Evolutionary conservation across 2,888 invertebrate genomes (phyloP), one percentile per base, ranked within the genome.

Genomic region (Hydrotaea cyrtoneurina): DNA sequence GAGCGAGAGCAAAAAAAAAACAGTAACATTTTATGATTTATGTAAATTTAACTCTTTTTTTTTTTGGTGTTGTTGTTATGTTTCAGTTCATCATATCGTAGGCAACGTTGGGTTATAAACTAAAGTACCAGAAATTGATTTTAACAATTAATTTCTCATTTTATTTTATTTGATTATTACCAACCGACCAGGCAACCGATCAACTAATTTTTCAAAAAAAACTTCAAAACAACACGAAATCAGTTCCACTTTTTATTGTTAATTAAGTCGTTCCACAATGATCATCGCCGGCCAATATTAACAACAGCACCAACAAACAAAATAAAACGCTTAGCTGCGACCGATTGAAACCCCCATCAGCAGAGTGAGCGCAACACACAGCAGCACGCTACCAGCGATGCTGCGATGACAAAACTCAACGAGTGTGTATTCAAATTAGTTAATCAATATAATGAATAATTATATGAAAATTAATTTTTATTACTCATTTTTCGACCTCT

Each of bases 211-310:
- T 50, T 50, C 43, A 69, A 21, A 69, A 13, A 69, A 69, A 13
- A 69, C 21, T 69, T 46, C 23, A 43, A 43, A 69, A 77, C 73
- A 74, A 77, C 59, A 74, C 73, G 73, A 85, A 81, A 82, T 80
- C 73, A 36, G 85, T 82, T 85, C 85, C 82, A 80, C 85, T 85
- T 85, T 31, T 69, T 80, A 82, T 82, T 85, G 85, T 73, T 85
- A 85, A 85, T 85, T 85, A 82, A 85, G 82, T 85, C 82, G 85
- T 85, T 85, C 82, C 82, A 85, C 82, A 82, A 74, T 69, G 53
- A 82, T 79, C 69, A 74, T 74, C 17, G 66, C n/a, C 31, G 62
- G 62, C 19, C 62, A 15, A 62, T 26, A 62, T 72, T 75, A 78
- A 75, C 64, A 43, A 39, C 39, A 39, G 11, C 8, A 39, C n/a